Percentiles rank a stretch among this genome's conserved stretches.
Evolutionary conservation across 2,113 vertebrate species (phyloP).

Genomic region (Takifugu bimaculatus): DNA sequence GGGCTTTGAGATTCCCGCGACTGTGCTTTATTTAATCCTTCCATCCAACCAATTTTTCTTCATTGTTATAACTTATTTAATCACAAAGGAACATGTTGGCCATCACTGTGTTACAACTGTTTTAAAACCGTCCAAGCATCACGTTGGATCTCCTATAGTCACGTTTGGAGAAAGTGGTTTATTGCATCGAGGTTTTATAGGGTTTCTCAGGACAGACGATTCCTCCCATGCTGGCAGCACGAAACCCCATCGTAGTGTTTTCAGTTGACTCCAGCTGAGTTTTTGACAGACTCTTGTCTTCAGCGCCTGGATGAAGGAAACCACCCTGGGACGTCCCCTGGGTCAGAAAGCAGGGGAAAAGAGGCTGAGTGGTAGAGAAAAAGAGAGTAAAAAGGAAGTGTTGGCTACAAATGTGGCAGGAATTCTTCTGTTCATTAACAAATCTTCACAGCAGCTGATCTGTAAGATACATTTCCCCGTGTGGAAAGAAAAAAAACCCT

Average conservation of each 20-base stretch:
- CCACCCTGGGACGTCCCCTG: slow-evolving; percentile 52
- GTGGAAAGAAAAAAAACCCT: too few relatives aligned
- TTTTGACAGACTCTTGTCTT: slow-evolving; percentile 63
- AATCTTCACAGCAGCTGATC: too few relatives aligned
- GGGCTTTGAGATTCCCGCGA: too few relatives aligned
- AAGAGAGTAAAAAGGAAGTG: not conserved
- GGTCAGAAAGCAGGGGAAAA: slow-evolving; percentile 41
- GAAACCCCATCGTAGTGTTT: slow-evolving; percentile 30
- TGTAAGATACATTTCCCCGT: too few relatives aligned
- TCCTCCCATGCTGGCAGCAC: slow-evolving; percentile 39
- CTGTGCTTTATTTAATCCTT: too few relatives aligned
- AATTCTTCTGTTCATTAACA: too few relatives aligned
- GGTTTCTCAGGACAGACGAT: slow-evolving; percentile 18
- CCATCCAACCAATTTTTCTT: too few relatives aligned
- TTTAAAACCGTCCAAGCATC: not conserved
- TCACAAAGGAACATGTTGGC: too few relatives aligned
- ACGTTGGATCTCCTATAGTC: not conserved
- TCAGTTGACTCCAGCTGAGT: slow-evolving; percentile 50
- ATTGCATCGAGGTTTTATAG: slow-evolving; percentile 9
- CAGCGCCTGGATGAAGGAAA: slow-evolving; percentile 48
- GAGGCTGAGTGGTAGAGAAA: slow-evolving; percentile 20
- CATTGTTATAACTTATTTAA: too few relatives aligned
- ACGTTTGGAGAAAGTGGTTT: not conserved
- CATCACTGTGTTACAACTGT: not conserved
- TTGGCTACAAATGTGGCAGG: not conserved